Percentiles rank a stretch among this genome's conserved stretches.
Conservation (phyloP, 2,888 invertebrate genomes). For the Cataglyphis livida region DNA sequence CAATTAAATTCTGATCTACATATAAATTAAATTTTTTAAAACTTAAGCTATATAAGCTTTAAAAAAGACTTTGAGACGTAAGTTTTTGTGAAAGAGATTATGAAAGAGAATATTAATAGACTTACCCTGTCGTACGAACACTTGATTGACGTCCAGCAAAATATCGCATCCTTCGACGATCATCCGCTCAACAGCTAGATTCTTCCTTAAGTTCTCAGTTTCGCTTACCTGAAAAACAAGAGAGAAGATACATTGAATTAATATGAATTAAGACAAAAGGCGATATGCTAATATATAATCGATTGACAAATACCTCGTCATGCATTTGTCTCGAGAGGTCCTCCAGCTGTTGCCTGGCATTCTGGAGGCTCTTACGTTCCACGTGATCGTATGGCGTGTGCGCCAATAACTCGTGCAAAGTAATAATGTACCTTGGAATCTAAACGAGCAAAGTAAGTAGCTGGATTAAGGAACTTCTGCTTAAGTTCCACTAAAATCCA, state of each 20-base stretch:
- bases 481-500: constrained; percentile 27
- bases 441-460: constrained; percentile 80
- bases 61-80: background rate
- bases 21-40: background rate
- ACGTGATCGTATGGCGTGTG: constrained; percentile 98
- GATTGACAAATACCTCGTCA: constrained; percentile 89
- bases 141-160: constrained; percentile 96
- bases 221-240: constrained; percentile 90
- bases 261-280: background rate
- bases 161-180: constrained; percentile 98
- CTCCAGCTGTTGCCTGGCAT: constrained; percentile 94
- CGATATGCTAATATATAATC: background rate
- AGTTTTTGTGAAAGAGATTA: background rate
- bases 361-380: constrained; percentile 95
- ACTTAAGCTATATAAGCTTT: background rate
- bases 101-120: background rate
- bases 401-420: constrained; percentile 95
- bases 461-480: constrained; percentile 28
- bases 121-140: constrained; percentile 95
- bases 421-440: constrained; percentile 97
- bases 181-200: constrained; percentile 96
- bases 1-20: background rate
- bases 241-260: background rate
- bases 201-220: constrained; percentile 96
- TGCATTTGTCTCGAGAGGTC: constrained; percentile 95